Base-by-base conservation (phyloP, 2,113 vertebrate species). In the Setophaga coronata region DNA sequence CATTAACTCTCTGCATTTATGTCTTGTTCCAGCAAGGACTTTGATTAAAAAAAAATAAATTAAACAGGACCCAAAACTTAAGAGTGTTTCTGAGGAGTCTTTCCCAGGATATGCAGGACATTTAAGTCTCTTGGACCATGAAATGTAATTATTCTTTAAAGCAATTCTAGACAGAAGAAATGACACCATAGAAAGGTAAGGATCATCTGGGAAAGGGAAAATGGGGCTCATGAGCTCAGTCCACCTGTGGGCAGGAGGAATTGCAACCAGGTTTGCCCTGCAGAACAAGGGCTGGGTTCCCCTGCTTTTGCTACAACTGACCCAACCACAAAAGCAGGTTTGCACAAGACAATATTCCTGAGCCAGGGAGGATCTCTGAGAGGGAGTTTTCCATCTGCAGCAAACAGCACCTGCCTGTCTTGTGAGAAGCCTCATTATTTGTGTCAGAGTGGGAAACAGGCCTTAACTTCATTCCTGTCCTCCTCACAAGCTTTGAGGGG, bases 1-100 rank as follows among this genome's bases (percentile, higher is more conserved):
- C 0, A 0, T 54, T 78, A 67, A 57, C 26, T 62, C 29, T 3
- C 25, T 9, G 29, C 14, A 40, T 57, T 45, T 57, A 45, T 0
- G 0, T 20, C 45, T 45, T 76, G 18, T 42, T 6, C 14, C 9
- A 10, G 33, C 12, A 31, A 34, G 20, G 34, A 47, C 26, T 67
- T 47, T 20, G 17, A 48, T 43, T 79, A 6, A 8, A 58, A 38
- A 36, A 34, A 15, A 31, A 3, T 14, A 29, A n/a, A 56, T 23
- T 21, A 18, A 72, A 34, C 5, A 74, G 28, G 29, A 84, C 4
- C 6, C 5, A 36, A 61, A 74, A 65, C 10, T 77, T 42, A 24
- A 57, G 14, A 78, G 38, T 66, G 12, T 12, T 82, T 74, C 56
- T 61, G 43, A 62, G 21, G 23, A 62, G 12, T 31, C 43, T 88